These are phyloP conservation scores for Thalassophryne amazonica DNA, from an alignment of 2,797 vertebrate species.

Conservation along the genomic window DNA sequence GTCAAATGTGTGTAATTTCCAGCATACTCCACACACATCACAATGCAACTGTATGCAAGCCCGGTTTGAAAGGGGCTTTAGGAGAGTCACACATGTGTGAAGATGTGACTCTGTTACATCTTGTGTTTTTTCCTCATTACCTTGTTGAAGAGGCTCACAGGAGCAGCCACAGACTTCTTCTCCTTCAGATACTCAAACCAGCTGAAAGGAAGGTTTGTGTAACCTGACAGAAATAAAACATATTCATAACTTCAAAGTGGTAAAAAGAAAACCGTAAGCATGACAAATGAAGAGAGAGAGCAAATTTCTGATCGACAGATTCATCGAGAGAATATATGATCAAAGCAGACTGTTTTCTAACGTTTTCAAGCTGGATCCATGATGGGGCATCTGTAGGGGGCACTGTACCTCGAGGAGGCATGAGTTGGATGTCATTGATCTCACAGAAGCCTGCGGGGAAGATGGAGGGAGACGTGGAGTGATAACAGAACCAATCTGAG, in stretches of 20 bases:
- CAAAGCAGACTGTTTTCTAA: not conserved
- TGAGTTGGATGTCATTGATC: slow-evolving; percentile 93
- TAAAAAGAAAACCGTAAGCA: not conserved
- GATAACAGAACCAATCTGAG: slow-evolving; percentile 96
- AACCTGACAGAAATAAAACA: slow-evolving; percentile 71
- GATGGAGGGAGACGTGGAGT: slow-evolving; percentile 89
- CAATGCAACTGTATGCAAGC: too few relatives aligned
- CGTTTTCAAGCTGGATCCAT: too few relatives aligned
- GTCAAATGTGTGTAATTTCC: too few relatives aligned
- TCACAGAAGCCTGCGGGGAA: slow-evolving; percentile 94
- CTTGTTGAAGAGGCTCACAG: slow-evolving; percentile 92
- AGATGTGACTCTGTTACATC: too few relatives aligned
- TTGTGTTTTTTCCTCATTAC: slow-evolving; percentile 57
- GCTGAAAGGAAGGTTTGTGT: slow-evolving; percentile 88
- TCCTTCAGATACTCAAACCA: slow-evolving; percentile 96
- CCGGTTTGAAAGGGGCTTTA: too few relatives aligned
- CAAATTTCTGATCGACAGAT: too few relatives aligned
- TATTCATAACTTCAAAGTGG: too few relatives aligned
- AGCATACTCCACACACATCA: too few relatives aligned
- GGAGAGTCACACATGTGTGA: too few relatives aligned
- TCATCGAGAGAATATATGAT: too few relatives aligned
- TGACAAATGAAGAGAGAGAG: not conserved
- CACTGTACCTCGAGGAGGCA: slow-evolving; percentile 86
- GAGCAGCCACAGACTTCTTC: slow-evolving; percentile 86
- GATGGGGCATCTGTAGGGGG: too few relatives aligned